Conservation (phyloP, 1,140 invertebrate genomes). For the Heliconius hermathena region DNA sequence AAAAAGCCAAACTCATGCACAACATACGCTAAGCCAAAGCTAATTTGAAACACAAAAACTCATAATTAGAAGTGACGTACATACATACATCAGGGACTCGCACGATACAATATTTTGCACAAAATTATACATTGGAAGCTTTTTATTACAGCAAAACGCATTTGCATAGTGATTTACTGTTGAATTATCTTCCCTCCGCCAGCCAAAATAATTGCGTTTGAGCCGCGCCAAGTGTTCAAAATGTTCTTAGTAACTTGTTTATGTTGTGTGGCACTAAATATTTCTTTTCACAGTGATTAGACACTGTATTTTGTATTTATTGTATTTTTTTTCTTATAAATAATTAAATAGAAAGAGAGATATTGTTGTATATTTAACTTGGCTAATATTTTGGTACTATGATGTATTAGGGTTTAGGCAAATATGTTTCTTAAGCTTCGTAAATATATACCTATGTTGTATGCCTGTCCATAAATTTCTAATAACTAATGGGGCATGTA, state of each 20-base stretch:
- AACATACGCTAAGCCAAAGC: neutral
- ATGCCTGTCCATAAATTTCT: no score
- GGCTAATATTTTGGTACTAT: neutral
- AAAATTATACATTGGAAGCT: conserved; percentile 26
- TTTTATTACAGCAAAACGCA: conserved; percentile 31
- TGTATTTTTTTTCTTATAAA: neutral
- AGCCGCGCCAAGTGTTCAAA: conserved; percentile 13
- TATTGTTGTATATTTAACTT: neutral
- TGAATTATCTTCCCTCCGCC: conserved; percentile 30
- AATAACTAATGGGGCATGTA: no score
- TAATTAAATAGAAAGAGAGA: neutral
- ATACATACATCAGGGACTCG: neutral
- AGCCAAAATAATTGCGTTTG: conserved; percentile 31
- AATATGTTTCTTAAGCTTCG: no score
- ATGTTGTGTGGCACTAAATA: conserved; percentile 5
- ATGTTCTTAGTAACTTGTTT: neutral
- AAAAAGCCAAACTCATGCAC: neutral
- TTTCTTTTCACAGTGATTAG: conserved; percentile 1
- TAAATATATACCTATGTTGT: no score
- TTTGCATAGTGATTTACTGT: conserved; percentile 35
- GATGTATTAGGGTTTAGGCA: no score
- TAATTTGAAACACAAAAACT: neutral
- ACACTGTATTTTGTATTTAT: neutral
- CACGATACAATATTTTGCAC: conserved; percentile 20
- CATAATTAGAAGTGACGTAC: conserved; percentile 9